Evolutionary conservation across 2,888 invertebrate genomes (phyloP).

Genomic region (Dynastes hyllus): DNA sequence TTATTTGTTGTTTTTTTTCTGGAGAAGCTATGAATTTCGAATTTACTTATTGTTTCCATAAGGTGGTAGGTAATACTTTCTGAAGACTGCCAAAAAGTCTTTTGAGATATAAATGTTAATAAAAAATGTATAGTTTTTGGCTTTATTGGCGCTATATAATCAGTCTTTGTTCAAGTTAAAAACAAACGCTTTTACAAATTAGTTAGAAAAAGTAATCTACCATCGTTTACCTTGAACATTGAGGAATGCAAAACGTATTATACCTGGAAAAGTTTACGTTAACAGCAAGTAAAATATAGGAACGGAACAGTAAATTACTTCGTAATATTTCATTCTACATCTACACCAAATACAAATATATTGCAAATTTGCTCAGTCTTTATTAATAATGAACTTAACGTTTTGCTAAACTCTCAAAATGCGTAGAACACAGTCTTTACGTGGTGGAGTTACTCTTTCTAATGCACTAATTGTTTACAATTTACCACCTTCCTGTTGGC

Average conservation of each 20-base stretch:
- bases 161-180: conserved; percentile 25
- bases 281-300: neutral
- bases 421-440: too few species aligned
- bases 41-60: too few species aligned
- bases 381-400: neutral
- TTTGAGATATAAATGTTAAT: too few species aligned
- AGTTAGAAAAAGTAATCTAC: conserved; percentile 22
- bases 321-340: neutral
- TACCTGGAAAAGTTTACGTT: neutral
- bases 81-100: too few species aligned
- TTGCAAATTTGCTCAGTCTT: conserved; percentile 24
- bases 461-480: conserved; percentile 1
- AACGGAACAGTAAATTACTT: conserved; percentile 16
- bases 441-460: neutral
- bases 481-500: conserved; percentile 31
- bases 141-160: conserved; percentile 10
- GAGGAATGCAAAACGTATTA: too few species aligned
- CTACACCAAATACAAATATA: neutral
- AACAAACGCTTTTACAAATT: conserved; percentile 17
- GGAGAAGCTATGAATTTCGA: too few species aligned
- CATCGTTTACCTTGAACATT: neutral
- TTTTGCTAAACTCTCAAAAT: neutral
- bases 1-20: too few species aligned
- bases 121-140: conserved; percentile 7
- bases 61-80: too few species aligned